Evolutionary conservation across 2,113 vertebrate genomes (phyloP), one percentile per base, ranked within the genome.

Genomic region (Epinephelus moara): DNA sequence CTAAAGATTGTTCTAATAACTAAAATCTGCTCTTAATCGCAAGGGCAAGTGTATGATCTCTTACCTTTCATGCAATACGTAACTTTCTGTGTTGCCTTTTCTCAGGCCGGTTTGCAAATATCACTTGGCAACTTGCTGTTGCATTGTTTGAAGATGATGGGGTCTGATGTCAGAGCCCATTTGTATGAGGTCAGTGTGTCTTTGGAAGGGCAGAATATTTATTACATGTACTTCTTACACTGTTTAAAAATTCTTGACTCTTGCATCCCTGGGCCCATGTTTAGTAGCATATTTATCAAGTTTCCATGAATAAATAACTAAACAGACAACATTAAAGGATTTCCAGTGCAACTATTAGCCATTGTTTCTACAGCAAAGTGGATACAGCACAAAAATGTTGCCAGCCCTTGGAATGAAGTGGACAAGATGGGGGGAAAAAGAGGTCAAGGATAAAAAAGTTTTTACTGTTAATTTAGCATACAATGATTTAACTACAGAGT

Each of bases 331-430:
- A 18, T 27, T 42, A 17, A n/a, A 27, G 77, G 27, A 45, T 21
- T 53, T 67, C 53, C 61, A 67, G 21, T 25, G 2, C 42, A 52
- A 21, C 53, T 15, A 25, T 67, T 18, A 18, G 19, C 23, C 21
- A 23, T 71, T 78, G 53, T 30, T 67, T 57, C 53, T 52, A 42
- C 75, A 84, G 52, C 37, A 47, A 67, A 63, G 40, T 4, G n/a
- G 47, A 70, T 63, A 37, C 71, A 45, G 42, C 42, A 61, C 30
- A 62, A 33, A 69, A 23, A 13, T 49, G 9, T 55, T 25, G 37
- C 18, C 50, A 30, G 49, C 59, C 18, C 21, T 80, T 53, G 17
- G 52, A 66, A 71, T 30, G 9, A 57, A 52, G 60, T 50, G 25
- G 27, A 66, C 4, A 50, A 57, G 57, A 25, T 57, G 30, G 30